Conservation (phyloP, 2,113 vertebrate genomes). For the Eublepharis macularius region DNA sequence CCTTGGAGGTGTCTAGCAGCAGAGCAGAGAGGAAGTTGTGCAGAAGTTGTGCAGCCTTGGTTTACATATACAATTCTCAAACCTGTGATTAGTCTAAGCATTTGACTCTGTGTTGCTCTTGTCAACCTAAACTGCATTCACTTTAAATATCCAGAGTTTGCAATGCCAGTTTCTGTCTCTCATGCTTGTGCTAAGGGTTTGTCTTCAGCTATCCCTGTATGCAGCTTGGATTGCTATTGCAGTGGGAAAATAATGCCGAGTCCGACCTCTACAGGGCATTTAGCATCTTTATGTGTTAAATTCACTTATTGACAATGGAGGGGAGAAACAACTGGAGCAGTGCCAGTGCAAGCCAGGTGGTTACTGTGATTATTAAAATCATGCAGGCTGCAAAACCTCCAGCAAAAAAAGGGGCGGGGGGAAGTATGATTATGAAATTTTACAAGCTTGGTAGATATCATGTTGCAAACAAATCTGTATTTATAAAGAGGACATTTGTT, state of each 20-base stretch:
- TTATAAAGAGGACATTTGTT: not conserved
- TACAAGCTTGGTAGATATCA: not conserved
- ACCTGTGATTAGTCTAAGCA: not conserved
- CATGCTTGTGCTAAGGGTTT: slow-evolving; percentile 11
- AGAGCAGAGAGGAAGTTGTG: not conserved
- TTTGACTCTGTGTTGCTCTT: not conserved
- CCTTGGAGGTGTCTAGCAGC: too few species aligned
- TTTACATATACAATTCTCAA: not conserved
- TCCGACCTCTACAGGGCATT: slow-evolving; percentile 42
- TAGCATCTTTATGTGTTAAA: slow-evolving; percentile 42
- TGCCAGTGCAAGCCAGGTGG: slow-evolving; percentile 58
- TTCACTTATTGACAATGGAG: slow-evolving; percentile 39
- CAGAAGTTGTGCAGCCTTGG: not conserved
- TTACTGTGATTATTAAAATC: slow-evolving; percentile 53
- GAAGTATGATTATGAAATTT: slow-evolving; percentile 18
- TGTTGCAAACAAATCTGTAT: not conserved
- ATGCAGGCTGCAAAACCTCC: slow-evolving; percentile 28
- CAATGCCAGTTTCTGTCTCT: not conserved
- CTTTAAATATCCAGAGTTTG: not conserved
- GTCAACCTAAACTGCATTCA: not conserved
- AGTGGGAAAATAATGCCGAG: not conserved
- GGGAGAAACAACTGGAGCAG: slow-evolving; percentile 17
- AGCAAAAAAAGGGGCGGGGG: slow-evolving; percentile 25
- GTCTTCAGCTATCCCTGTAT: slow-evolving; percentile 16
- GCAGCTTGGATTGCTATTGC: slow-evolving; percentile 21